phyloP scores from a whole-genome alignment of 1,140 invertebrate species.

The Sesamia nonagrioides region DNA sequence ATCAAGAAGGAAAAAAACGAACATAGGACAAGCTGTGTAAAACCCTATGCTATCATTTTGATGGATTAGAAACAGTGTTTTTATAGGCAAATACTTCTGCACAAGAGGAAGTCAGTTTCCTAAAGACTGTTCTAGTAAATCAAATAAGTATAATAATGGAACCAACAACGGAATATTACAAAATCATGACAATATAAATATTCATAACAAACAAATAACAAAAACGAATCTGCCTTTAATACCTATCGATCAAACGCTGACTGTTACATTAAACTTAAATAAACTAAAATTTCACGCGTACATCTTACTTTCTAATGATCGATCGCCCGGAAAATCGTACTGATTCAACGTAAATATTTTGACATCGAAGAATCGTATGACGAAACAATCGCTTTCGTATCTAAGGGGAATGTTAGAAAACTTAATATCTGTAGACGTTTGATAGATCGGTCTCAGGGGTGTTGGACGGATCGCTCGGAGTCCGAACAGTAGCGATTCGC shows the following conservation, averaged over 20 bases:
- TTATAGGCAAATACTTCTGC: too few relatives aligned
- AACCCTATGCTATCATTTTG: too few relatives aligned
- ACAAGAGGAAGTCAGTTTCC: not conserved
- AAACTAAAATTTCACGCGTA: conserved; percentile 79
- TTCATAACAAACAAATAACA: conserved; percentile 39
- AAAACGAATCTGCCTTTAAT: conserved; percentile 38
- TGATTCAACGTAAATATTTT: conserved; percentile 83
- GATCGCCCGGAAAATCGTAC: conserved; percentile 81
- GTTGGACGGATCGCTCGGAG: conserved; percentile 29
- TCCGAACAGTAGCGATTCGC: conserved; percentile 64
- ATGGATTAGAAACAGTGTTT: too few relatives aligned
- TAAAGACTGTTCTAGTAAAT: not conserved
- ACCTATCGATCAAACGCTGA: conserved; percentile 68
- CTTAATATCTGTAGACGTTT: conserved; percentile 71
- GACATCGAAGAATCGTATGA: conserved; percentile 80
- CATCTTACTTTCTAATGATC: conserved; percentile 83
- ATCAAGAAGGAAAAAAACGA: too few relatives aligned
- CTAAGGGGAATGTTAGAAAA: conserved; percentile 69
- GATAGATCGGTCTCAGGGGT: conserved; percentile 81
- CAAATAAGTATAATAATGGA: not conserved
- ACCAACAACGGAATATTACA: conserved; percentile 18
- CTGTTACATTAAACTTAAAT: conserved; percentile 71
- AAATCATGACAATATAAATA: conserved; percentile 27
- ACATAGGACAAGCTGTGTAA: too few relatives aligned
- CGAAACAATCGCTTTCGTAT: conserved; percentile 81